Percentiles rank a stretch among this genome's conserved stretches.
Conservation (phyloP, 2,797 vertebrate genomes). For the Synanceia verrucosa region DNA sequence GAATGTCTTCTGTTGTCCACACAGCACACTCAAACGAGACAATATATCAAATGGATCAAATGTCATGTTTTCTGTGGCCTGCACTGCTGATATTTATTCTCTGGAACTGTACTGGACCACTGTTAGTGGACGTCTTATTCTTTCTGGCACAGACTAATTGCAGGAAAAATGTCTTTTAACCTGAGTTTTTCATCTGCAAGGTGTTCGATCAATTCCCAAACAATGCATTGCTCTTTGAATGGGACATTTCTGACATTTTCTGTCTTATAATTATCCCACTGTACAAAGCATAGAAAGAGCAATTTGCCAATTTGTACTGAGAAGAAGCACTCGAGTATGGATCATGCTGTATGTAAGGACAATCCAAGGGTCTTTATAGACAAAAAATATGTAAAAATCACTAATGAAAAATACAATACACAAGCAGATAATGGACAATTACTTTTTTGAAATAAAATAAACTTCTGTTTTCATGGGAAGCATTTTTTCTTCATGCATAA, state of each 20-base stretch:
- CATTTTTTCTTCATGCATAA: too few relatives aligned
- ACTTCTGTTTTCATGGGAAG: too few relatives aligned
- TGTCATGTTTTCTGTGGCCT: neutral
- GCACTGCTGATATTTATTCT: neutral
- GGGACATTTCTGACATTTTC: conserved; percentile 1
- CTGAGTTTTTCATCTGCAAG: neutral
- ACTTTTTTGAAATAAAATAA: too few relatives aligned
- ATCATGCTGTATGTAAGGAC: neutral
- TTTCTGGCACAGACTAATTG: neutral
- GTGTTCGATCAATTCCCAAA: neutral
- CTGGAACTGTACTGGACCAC: neutral
- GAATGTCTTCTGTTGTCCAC: neutral
- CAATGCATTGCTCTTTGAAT: neutral
- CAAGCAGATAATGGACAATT: too few relatives aligned
- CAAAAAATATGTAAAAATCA: neutral
- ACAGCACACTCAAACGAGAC: neutral
- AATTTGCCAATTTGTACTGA: neutral
- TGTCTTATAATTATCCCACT: neutral
- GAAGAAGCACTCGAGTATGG: neutral
- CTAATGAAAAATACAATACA: too few relatives aligned
- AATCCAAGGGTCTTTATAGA: neutral
- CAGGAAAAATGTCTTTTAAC: neutral
- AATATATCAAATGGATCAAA: neutral
- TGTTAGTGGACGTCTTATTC: neutral
- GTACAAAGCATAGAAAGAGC: neutral